Conservation (phyloP, 1,140 invertebrate genomes). For the Brachionus rubens region DNA sequence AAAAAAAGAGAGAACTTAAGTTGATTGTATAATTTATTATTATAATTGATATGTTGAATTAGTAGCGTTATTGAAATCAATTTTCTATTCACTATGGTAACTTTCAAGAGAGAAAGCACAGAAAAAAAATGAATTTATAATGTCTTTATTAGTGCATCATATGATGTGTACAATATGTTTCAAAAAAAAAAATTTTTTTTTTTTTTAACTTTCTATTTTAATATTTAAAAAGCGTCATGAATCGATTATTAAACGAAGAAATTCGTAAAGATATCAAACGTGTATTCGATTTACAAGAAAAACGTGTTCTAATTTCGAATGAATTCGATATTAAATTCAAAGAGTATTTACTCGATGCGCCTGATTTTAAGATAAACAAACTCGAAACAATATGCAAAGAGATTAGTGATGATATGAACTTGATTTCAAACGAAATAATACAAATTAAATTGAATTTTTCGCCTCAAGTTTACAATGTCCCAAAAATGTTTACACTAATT, state of each 20-base stretch:
- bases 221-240: too few species aligned
- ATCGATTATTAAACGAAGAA: neutral
- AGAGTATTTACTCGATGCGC: conserved; percentile 42
- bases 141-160: too few species aligned
- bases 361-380: neutral
- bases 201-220: too few species aligned
- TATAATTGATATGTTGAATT: too few species aligned
- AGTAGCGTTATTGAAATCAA: too few species aligned
- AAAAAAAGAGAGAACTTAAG: too few species aligned
- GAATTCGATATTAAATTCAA: conserved; percentile 34
- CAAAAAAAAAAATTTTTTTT: too few species aligned
- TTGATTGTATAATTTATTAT: too few species aligned
- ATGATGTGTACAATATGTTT: too few species aligned
- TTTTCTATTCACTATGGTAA: too few species aligned
- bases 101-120: too few species aligned
- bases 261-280: neutral
- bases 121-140: too few species aligned
- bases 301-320: neutral
- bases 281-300: conserved; percentile 22
- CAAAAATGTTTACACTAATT: neutral
- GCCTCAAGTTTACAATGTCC: neutral
- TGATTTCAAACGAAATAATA: conserved; percentile 7
- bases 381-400: conserved; percentile 21
- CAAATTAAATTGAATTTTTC: conserved; percentile 32
- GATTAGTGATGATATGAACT: conserved; percentile 17